Percentiles rank a stretch among this genome's conserved stretches.
These are phyloP conservation scores for Dysmachus trigonus DNA, from an alignment of 2,888 invertebrate genomes.

Conservation along the genomic window DNA sequence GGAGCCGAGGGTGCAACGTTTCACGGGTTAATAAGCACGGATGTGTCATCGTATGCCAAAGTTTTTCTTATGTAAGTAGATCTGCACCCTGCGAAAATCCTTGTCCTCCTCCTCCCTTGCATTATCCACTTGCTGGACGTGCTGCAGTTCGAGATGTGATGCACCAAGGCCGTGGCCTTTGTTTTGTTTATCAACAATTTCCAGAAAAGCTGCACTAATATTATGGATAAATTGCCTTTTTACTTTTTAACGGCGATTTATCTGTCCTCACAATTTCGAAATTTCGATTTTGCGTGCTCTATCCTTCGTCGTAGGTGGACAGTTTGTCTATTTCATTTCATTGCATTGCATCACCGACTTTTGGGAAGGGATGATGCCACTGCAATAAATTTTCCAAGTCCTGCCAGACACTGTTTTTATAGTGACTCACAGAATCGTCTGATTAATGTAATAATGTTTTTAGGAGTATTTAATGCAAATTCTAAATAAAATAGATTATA, in stretches of 20 bases:
- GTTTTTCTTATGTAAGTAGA: conserved; percentile 6
- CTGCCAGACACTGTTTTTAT: no score
- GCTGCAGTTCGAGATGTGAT: neutral
- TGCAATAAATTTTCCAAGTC: neutral
- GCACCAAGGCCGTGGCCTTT: neutral
- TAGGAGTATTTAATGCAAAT: neutral
- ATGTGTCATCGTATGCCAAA: neutral
- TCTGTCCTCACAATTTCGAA: neutral
- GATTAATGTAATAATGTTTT: neutral
- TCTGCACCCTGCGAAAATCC: neutral
- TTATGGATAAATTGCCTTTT: neutral
- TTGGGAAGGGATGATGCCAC: neutral
- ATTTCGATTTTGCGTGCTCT: neutral
- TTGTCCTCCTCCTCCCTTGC: no score
- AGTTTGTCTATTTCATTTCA: no score
- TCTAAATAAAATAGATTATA: no score
- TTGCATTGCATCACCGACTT: neutral
- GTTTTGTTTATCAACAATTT: neutral
- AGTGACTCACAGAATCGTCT: neutral
- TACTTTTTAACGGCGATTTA: no score
- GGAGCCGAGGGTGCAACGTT: neutral
- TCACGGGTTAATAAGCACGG: neutral
- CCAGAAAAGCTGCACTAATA: neutral
- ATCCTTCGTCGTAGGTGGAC: neutral
- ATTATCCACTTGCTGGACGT: neutral